Conservation (phyloP, 2,797 vertebrate genomes). For the Gila robusta region DNA sequence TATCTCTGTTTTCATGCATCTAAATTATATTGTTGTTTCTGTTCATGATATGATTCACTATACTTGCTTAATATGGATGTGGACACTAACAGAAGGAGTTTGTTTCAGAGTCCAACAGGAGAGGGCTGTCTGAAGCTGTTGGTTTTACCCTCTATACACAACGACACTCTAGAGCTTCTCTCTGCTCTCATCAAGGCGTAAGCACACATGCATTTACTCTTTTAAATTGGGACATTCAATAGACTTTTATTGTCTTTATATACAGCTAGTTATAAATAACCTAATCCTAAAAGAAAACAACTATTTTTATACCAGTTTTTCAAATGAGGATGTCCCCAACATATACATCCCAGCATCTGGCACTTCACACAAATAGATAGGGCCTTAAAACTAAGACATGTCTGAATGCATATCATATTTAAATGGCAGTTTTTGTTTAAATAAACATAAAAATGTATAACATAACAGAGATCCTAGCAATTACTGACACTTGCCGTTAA, state of each 20-base stretch:
- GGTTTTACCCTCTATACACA: slow-evolving; percentile 85
- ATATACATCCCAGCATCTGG: background rate
- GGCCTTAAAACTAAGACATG: background rate
- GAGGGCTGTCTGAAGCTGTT: slow-evolving; percentile 86
- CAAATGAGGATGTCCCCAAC: background rate
- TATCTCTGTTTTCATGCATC: background rate
- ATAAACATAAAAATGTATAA: too few relatives aligned
- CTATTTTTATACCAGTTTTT: background rate
- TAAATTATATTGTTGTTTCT: background rate
- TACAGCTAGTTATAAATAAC: background rate
- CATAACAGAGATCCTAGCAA: background rate
- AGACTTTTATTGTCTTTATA: background rate
- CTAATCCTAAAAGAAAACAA: background rate
- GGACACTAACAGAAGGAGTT: background rate
- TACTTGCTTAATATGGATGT: background rate
- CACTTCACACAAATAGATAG: background rate
- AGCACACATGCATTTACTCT: slow-evolving; percentile 54
- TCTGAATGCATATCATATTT: background rate
- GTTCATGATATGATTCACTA: background rate
- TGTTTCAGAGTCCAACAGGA: slow-evolving; percentile 82
- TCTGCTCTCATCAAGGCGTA: slow-evolving; percentile 82
- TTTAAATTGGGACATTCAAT: background rate
- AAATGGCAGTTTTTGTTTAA: background rate
- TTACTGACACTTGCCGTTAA: background rate
- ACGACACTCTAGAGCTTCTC: slow-evolving; percentile 84